phyloP scores from a whole-genome alignment of 2,113 vertebrate species.

The Rhinoderma darwinii region DNA sequence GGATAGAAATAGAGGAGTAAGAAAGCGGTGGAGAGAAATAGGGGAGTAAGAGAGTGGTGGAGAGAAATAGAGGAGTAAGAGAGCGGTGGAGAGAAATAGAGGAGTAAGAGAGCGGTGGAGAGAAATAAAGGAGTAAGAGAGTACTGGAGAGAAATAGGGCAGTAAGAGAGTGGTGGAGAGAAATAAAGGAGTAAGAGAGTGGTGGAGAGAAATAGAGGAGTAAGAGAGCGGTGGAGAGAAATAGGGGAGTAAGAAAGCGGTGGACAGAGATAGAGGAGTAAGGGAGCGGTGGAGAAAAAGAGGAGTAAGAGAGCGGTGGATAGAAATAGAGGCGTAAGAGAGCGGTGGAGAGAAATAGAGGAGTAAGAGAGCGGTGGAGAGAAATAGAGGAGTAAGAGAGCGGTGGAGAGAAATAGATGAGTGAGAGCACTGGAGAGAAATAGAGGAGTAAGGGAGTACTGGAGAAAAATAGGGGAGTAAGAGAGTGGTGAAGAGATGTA shows the following conservation, averaged over 20 bases:
- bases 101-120: too few relatives aligned
- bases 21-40: too few relatives aligned
- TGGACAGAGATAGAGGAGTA: too few relatives aligned
- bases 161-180: too few relatives aligned
- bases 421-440: not conserved
- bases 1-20: too few relatives aligned
- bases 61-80: too few relatives aligned
- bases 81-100: too few relatives aligned
- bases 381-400: too few relatives aligned
- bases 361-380: not conserved
- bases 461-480: not conserved
- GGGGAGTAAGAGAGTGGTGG: too few relatives aligned
- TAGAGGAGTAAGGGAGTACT: not conserved
- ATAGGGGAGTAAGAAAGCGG: not conserved
- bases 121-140: too few relatives aligned
- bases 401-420: too few relatives aligned
- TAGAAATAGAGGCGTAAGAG: not conserved
- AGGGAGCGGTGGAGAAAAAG: not conserved
- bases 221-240: not conserved
- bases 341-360: not conserved
- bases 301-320: not conserved
- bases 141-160: too few relatives aligned
- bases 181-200: not conserved
- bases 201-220: not conserved
- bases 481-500: not conserved